Conservation (phyloP, 53 echinoderm and acorn worm species). For the Actinopyga echinites region DNA sequence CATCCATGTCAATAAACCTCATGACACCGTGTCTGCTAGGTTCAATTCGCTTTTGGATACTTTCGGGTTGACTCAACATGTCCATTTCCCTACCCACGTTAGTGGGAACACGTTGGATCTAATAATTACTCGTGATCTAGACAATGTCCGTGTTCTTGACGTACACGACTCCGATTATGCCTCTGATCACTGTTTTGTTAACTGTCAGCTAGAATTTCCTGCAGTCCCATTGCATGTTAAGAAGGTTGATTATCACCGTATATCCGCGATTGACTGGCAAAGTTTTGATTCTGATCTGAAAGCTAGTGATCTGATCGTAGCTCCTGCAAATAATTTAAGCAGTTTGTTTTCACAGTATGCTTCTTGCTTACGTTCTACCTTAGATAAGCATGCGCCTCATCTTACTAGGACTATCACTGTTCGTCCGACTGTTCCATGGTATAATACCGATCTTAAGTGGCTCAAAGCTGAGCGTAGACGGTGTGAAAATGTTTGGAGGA, state of each 20-base stretch:
- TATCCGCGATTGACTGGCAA: neutral
- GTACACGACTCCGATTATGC: conserved; percentile 7
- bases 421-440: neutral
- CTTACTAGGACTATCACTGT: conserved; percentile 7
- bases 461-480: conserved; percentile 1
- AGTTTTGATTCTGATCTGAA: neutral
- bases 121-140: neutral
- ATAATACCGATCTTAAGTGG: neutral
- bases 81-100: neutral
- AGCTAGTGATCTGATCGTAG: neutral
- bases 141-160: conserved; percentile 1
- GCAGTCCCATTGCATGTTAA: conserved; percentile 10
- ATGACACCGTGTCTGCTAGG: neutral
- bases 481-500: neutral
- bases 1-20: neutral
- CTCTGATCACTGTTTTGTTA: conserved; percentile 15
- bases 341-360: neutral
- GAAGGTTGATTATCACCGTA: neutral
- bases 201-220: neutral
- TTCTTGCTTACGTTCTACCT: neutral
- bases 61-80: neutral
- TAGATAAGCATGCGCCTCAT: neutral
- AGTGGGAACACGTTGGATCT: neutral
- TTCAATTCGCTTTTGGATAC: neutral
- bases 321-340: neutral